A percentile compares a stretch with the other conserved stretches of the same genome.
Conservation (phyloP, 1,140 invertebrate genomes). For the Drosophila prosaltans region DNA sequence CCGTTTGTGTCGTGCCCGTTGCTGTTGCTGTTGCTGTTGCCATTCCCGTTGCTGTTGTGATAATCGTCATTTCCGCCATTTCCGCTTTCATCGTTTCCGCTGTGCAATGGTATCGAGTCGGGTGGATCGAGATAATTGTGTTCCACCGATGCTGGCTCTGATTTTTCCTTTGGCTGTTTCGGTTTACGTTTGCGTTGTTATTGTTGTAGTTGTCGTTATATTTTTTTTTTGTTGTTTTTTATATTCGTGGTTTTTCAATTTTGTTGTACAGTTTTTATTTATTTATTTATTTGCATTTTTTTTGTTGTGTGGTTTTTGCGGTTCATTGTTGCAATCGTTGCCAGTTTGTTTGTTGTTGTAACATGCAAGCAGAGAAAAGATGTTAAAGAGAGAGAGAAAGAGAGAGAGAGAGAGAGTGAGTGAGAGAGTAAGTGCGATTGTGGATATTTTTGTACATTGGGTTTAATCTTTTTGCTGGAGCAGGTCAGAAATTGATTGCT, state of each 20-base stretch:
- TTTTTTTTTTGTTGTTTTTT: slow-evolving; percentile 28
- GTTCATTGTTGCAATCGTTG: slow-evolving; percentile 58
- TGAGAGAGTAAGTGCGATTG: too few relatives aligned
- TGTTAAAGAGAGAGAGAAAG: slow-evolving; percentile 65
- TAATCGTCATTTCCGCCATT: slow-evolving; percentile 83
- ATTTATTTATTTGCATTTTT: slow-evolving; percentile 74
- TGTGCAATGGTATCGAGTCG: slow-evolving; percentile 81
- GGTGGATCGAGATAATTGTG: slow-evolving; percentile 83
- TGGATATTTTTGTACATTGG: slow-evolving; percentile 51
- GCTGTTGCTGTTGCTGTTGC: slow-evolving; percentile 83
- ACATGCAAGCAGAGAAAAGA: slow-evolving; percentile 59
- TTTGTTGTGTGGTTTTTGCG: slow-evolving; percentile 63
- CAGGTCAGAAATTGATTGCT: slow-evolving; percentile 73
- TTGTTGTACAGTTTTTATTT: slow-evolving; percentile 57
- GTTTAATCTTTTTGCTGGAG: slow-evolving; percentile 65
- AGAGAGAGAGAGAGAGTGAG: slow-evolving; percentile 25
- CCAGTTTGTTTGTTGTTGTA: slow-evolving; percentile 55
- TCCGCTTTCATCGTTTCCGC: slow-evolving; percentile 82
- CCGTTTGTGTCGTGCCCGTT: slow-evolving; percentile 36
- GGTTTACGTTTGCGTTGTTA: slow-evolving; percentile 21
- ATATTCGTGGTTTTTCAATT: slow-evolving; percentile 62
- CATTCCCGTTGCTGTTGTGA: slow-evolving; percentile 84
- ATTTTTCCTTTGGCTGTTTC: slow-evolving; percentile 77
- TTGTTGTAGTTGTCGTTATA: slow-evolving; percentile 24
- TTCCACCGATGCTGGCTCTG: slow-evolving; percentile 79